phyloP scores from a whole-genome alignment of 2,888 invertebrate genomes.

The Andrena flavipes region DNA sequence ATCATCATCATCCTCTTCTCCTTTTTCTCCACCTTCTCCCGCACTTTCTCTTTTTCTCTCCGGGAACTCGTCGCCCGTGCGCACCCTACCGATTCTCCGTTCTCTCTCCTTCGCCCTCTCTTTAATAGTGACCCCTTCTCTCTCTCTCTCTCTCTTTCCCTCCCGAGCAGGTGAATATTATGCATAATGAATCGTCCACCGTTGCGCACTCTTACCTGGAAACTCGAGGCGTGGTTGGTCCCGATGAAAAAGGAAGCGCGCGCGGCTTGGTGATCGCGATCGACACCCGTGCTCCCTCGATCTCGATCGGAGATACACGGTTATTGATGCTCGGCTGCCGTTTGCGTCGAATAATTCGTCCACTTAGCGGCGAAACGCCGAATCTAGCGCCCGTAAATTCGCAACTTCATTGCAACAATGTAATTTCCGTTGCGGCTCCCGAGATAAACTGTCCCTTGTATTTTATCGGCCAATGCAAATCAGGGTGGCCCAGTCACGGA shows the following conservation, averaged over 20 bases:
- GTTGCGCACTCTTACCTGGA: conserved; percentile 61
- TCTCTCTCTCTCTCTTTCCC: conserved; percentile 6
- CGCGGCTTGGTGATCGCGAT: conserved; percentile 54
- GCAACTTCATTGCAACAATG: conserved; percentile 2
- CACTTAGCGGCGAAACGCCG: background rate
- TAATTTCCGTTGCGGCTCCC: background rate
- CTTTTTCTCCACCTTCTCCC: conserved; percentile 26
- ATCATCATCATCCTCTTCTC: conserved; percentile 28
- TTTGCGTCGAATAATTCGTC: conserved; percentile 37
- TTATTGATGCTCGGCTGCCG: conserved; percentile 30
- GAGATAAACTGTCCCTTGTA: conserved; percentile 6
- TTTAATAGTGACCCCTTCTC: conserved; percentile 12
- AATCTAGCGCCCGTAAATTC: conserved; percentile 29
- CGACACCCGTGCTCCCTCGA: conserved; percentile 44
- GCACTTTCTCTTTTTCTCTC: conserved; percentile 54
- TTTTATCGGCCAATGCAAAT: background rate
- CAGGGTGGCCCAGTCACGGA: background rate
- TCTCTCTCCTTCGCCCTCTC: no score
- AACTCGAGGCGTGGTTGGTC: conserved; percentile 64
- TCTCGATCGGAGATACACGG: conserved; percentile 34
- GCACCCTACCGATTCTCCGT: conserved; percentile 31
- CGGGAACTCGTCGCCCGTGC: conserved; percentile 53
- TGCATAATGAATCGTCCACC: conserved; percentile 73
- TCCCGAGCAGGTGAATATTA: conserved; percentile 73
- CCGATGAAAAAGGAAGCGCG: conserved; percentile 38